Base-by-base conservation (phyloP, 2,113 vertebrate species). In the Saimiri boliviensis region DNA sequence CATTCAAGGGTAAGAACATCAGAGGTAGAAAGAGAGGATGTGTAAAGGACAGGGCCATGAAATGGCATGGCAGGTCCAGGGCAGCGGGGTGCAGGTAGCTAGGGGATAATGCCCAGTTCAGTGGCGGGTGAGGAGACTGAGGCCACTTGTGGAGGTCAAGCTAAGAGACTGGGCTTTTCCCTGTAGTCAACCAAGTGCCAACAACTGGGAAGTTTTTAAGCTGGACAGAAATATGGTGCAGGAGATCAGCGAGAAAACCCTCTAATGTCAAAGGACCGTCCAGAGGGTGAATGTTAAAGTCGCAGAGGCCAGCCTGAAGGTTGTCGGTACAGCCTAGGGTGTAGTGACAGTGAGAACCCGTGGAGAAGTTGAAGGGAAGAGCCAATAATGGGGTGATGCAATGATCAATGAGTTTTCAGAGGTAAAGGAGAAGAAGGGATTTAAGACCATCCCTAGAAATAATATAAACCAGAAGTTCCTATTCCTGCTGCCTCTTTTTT, bases 11-110 rank as follows among this genome's bases (percentile, higher is more conserved):
- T 8, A 63, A 35, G 30, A 40, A n/a, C 56, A 4, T 32, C 40
- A 63, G 76, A 54, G 56, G 45, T 0, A 25, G 35, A 58, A 17
- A 32, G 91, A n/a, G 63, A 13, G 9, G 5, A 9, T 4, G 27
- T 40, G 1, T 60, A 23, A 21, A 84, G 60, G 87, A 56, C 8
- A 40, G 47, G 63, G 42, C 19, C 27, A 0, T 10, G 58, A 20
- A 42, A 21, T 0, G 0, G 27, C 13, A 1, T 1, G 12, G 11
- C 2, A 3, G 16, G 23, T 21, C 45, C 27, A 7, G 19, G 19
- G 21, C 23, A 21, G 45, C n/a, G 3, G n/a, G 17, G 10, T n/a
- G 10, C 27, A 1, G 30, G 81, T 35, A 12, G 20, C 14, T 4
- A 1, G 60, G 16, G 35, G 32, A 35, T 32, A 47, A 1, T 4